phyloP scores from a whole-genome alignment of 2,113 vertebrate species.

The Gambusia affinis region DNA sequence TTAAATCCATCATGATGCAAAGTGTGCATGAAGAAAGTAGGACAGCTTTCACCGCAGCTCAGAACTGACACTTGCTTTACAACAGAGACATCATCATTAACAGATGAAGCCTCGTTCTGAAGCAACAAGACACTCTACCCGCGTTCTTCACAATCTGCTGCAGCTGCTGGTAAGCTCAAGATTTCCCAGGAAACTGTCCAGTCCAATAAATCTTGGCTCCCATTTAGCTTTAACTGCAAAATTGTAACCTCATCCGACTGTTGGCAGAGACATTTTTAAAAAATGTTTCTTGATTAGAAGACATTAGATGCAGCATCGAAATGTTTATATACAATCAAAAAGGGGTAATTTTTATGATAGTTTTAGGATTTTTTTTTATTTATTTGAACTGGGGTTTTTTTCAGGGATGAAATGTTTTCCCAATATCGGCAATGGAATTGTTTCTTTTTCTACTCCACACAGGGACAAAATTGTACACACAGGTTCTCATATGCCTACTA shows the following conservation, averaged over 20 bases:
- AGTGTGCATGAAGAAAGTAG: slow-evolving; percentile 20
- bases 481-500: too few species aligned
- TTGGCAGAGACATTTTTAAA: not conserved
- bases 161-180: not conserved
- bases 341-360: not conserved
- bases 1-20: slow-evolving; percentile 18
- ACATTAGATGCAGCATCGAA: not conserved
- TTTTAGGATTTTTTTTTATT: not conserved
- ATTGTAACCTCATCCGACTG: too few species aligned
- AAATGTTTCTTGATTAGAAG: not conserved
- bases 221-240: not conserved
- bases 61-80: not conserved
- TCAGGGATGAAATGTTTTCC: not conserved
- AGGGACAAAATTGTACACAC: too few species aligned
- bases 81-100: slow-evolving; percentile 5
- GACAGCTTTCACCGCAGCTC: slow-evolving; percentile 7
- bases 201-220: not conserved
- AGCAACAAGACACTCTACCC: slow-evolving; percentile 1
- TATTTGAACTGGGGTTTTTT: not conserved
- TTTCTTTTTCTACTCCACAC: too few species aligned
- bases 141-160: slow-evolving; percentile 5
- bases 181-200: not conserved
- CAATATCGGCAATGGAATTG: not conserved
- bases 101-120: slow-evolving; percentile 11
- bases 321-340: not conserved